Percentiles rank a stretch among this genome's conserved stretches.
Evolutionary conservation across 2,888 invertebrate species (phyloP).

Genomic region (Nemoura dubitans): DNA sequence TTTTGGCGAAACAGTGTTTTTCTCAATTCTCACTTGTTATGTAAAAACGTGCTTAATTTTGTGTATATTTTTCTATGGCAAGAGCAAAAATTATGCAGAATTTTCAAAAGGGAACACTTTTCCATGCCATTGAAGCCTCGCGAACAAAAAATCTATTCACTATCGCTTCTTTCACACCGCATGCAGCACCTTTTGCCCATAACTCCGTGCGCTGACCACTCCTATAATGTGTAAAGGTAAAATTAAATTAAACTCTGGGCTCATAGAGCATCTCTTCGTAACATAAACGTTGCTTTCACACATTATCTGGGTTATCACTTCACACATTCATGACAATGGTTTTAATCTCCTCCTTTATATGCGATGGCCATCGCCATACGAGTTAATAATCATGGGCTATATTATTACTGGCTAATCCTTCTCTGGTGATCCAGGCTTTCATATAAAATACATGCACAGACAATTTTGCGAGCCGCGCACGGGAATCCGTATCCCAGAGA

Average conservation of each 20-base stretch:
- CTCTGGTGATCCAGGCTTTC: background rate
- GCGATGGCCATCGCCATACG: background rate
- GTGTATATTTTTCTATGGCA: background rate
- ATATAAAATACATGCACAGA: background rate
- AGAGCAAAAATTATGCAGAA: background rate
- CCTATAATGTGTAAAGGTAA: background rate
- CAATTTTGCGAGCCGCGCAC: background rate
- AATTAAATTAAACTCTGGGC: background rate
- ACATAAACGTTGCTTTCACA: background rate
- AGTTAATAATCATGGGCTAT: background rate
- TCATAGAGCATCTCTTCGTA: background rate
- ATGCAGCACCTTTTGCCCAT: background rate
- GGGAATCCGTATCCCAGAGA: background rate
- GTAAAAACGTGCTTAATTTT: background rate
- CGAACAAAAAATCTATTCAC: background rate
- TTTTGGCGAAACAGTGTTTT: background rate
- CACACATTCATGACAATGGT: background rate
- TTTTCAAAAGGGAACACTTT: background rate
- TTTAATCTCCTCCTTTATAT: constrained; percentile 12
- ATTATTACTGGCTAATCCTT: background rate
- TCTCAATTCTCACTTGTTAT: background rate
- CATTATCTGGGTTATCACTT: background rate
- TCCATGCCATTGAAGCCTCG: background rate
- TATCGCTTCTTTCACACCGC: background rate
- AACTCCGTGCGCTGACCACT: background rate